Percentiles rank a stretch among this genome's conserved stretches.
Evolutionary conservation across 2,888 invertebrate species (phyloP).

Genomic region (Slavum lentiscoides): DNA sequence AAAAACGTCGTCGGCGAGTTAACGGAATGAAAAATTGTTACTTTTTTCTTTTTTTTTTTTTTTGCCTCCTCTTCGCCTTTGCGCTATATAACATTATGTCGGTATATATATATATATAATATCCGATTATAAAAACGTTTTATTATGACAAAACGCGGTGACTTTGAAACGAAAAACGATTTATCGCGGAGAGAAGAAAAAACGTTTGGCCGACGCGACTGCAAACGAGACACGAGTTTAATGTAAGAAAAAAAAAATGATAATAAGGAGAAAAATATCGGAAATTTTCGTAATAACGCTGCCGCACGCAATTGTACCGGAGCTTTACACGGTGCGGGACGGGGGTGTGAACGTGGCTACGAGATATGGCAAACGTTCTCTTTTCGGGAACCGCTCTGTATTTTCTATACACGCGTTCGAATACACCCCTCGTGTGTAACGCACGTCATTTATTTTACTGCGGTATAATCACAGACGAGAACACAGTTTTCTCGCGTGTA

Average conservation of each 20-base stretch:
- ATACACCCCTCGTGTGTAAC: neutral
- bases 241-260: no score
- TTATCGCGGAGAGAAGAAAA: no score
- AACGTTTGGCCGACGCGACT: no score
- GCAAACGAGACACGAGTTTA: no score
- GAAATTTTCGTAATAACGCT: neutral
- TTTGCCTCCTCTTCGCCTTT: neutral
- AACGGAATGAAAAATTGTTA: constrained; percentile 9
- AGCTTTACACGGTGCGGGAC: no score
- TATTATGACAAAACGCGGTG: neutral
- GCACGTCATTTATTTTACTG: constrained; percentile 6
- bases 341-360: neutral
- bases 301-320: no score
- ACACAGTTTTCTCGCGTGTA: neutral
- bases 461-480: neutral
- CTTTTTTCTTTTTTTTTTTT: neutral
- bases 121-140: neutral
- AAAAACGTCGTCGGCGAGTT: constrained; percentile 9
- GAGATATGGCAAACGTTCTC: constrained; percentile 10
- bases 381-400: neutral
- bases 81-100: no score
- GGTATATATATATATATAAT: neutral
- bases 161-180: no score
- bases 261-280: no score
- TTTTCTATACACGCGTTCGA: neutral